Base-by-base conservation (phyloP, 2,888 invertebrate species). In the Nipponacmea schrenckii region DNA sequence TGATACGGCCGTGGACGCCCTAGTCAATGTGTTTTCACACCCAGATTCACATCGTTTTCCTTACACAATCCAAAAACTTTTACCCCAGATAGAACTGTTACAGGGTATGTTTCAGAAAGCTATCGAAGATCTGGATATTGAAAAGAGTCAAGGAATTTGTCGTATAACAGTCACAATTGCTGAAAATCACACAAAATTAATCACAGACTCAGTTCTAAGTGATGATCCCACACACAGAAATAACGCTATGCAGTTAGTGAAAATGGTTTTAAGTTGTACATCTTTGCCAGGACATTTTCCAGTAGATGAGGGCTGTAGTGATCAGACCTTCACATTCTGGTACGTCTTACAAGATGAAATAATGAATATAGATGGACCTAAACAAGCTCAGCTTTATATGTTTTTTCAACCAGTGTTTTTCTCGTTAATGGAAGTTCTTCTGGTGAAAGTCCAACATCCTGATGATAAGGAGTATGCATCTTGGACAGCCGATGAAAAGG, bases 271-370 rank as follows among this genome's bases (percentile, higher is more conserved):
- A 69, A 92, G 93, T 71, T 95, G 95, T 84, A 94, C 95, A 63
- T 93, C 93, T 75, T 92, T 93, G 76, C 92, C 93, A 12, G 96
- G 96, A 0, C 92, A 94, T 78, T 97, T 95, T 90, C 96, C 96
- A 0, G 91, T 94, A 4, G 95, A 97, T 84, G 97, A 97, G 89
- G 93, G 93, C 0, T 93, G 94, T 75, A 96, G 96, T 85, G 94
- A 93, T 74, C 91, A 96, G 77, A 92, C 95, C 0, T 94, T 96
- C 89, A 94, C 94, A 3, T 95, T 96, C 89, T 97, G 97, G 97
- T 97, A 95, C 87, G 93, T 94, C 71, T 89, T 97, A 69, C 85
- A 93, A 92, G 93, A 94, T 84, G 93, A 93, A 83, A 90, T 93
- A 65, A 84, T 92, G 66, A 90, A 91, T 68, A 84, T 91, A 64